Conservation (phyloP, 2,113 vertebrate genomes). For the Platysternon megacephalum region DNA sequence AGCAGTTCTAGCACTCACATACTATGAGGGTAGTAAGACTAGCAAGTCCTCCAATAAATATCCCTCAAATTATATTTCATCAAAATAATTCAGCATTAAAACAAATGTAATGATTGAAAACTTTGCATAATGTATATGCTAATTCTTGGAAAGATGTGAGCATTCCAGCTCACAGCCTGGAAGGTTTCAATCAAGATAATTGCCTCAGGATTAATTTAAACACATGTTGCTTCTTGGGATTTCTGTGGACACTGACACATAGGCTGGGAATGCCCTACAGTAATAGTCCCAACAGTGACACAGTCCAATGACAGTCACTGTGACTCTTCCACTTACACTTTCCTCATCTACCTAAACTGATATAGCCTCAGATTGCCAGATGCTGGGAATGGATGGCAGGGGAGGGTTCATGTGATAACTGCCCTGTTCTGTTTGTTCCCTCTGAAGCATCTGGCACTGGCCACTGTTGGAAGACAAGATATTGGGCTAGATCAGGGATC, state of each 20-base stretch:
- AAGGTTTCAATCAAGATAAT: not conserved
- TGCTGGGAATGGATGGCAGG: too few species aligned
- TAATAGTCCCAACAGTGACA: not conserved
- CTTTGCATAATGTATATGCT: not conserved
- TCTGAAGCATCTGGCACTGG: too few species aligned
- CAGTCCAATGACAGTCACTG: not conserved
- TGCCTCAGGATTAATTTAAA: not conserved
- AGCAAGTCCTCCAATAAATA: not conserved
- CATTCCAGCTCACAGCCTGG: not conserved
- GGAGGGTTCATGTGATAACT: too few species aligned
- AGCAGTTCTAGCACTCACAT: not conserved
- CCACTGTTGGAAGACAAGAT: too few species aligned
- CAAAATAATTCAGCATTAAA: not conserved
- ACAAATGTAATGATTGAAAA: not conserved
- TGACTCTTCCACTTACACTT: not conserved
- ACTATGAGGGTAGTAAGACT: not conserved
- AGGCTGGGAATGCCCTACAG: not conserved
- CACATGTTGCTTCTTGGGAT: fast-evolving
- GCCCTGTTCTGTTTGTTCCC: too few species aligned
- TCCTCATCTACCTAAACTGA: not conserved
- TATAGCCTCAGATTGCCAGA: not conserved
- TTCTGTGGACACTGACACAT: not conserved
- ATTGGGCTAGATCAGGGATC: too few species aligned
- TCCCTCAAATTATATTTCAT: not conserved
- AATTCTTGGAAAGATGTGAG: not conserved